These are phyloP conservation scores for Scomber japonicus DNA, from an alignment of 2,113 vertebrate genomes.

Conservation along the genomic window DNA sequence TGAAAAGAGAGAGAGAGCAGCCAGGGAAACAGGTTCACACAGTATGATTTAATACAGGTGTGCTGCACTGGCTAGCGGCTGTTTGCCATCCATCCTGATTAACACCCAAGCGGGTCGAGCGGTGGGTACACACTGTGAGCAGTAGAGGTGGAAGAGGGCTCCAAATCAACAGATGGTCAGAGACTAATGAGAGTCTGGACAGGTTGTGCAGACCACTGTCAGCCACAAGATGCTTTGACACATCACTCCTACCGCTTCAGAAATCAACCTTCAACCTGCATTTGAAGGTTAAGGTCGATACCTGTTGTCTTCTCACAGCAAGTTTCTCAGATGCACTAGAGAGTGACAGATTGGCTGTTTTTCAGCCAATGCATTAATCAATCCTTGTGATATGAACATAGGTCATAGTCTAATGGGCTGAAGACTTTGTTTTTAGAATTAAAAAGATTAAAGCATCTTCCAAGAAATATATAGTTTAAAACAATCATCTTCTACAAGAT, in stretches of 20 bases:
- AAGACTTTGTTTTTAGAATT: background rate
- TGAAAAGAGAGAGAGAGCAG: background rate
- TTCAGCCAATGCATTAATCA: background rate
- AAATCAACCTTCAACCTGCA: slow-evolving; percentile 1
- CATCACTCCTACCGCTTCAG: slow-evolving; percentile 3
- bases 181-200: slow-evolving; percentile 37
- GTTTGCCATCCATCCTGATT: slow-evolving; percentile 58
- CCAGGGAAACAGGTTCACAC: background rate
- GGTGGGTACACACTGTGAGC: slow-evolving; percentile 24
- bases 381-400: background rate
- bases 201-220: background rate
- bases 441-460: background rate
- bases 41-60: slow-evolving; percentile 28
- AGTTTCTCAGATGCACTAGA: too few species aligned
- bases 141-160: slow-evolving; percentile 24
- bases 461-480: background rate
- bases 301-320: background rate
- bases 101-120: slow-evolving; percentile 16
- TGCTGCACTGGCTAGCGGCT: slow-evolving; percentile 9
- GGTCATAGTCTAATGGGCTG: background rate
- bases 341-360: background rate
- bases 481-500: background rate
- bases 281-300: background rate
- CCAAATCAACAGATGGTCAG: slow-evolving; percentile 51
- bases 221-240: background rate